phyloP scores from a whole-genome alignment of 1,140 invertebrate species.

The Camponotus vicinus region DNA sequence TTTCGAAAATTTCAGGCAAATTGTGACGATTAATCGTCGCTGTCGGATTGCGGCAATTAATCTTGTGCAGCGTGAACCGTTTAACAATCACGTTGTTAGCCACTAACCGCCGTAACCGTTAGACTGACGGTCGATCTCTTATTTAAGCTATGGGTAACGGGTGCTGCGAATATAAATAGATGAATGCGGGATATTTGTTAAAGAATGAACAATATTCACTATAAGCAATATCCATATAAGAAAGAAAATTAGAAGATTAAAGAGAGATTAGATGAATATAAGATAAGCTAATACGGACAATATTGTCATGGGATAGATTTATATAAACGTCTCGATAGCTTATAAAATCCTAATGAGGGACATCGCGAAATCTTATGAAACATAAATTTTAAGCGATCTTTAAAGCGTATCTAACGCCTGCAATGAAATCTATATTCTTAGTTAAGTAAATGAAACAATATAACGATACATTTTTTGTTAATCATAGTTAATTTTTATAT shows the following conservation, averaged over 20 bases:
- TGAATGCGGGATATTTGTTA: constrained; percentile 28
- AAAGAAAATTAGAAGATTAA: background rate
- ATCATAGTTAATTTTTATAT: constrained; percentile 4
- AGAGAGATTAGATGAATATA: background rate
- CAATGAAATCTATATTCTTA: constrained; percentile 13
- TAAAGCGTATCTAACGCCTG: background rate
- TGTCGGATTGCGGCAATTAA: constrained; percentile 50
- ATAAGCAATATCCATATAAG: background rate
- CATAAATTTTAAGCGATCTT: constrained; percentile 31
- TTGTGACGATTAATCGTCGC: constrained; percentile 56
- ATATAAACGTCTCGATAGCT: constrained; percentile 19
- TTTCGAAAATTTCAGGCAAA: constrained; percentile 57
- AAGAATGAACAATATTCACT: background rate
- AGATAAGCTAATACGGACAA: background rate
- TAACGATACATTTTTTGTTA: background rate
- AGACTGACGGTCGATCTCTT: constrained; percentile 50
- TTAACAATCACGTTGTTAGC: constrained; percentile 52
- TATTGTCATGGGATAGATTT: constrained; percentile 47
- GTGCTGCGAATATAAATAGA: background rate
- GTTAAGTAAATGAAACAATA: background rate
- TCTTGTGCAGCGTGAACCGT: constrained; percentile 44
- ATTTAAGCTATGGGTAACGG: constrained; percentile 20
- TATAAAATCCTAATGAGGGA: constrained; percentile 19
- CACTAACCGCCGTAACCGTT: constrained; percentile 19
- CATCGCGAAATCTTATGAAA: constrained; percentile 42